Evolutionary conservation across 2,888 invertebrate genomes (phyloP), one percentile per base, ranked within the genome.

Genomic region (Mesorhabditis spiculigera): DNA sequence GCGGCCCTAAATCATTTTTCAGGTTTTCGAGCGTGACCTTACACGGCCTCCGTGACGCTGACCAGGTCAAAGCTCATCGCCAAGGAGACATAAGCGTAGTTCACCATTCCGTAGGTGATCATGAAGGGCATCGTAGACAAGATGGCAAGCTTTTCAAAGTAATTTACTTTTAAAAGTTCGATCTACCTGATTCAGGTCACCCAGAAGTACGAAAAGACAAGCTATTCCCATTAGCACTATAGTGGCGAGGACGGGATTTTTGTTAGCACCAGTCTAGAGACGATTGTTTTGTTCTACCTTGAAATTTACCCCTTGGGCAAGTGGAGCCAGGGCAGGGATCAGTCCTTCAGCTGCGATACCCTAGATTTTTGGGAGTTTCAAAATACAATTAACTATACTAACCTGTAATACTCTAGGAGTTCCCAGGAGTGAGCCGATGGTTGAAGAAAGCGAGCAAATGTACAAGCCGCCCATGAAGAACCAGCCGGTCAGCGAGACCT

Each of bases 61-160:
- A 73, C 78, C 86, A 93, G 91, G 89, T 95, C 95, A 88, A 93
- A 94, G 67, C 94, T 94, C 90, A 95, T 95, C 71, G 95, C 95
- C 80, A 97, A 90, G 66, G 94, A 93, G 88, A 97, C 96, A 87
- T 97, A 96, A 70, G 95, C 73, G 87, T 96, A 97, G 88, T 95
- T 94, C 85, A 96, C 92, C 85, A 93, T 92, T 73, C 95, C 94
- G 86, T 96, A 97, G 5, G 95, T 95, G 86, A 96, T 82, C 85
- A 97, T 90, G 88, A 95, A 97, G 73, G 96, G 95, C 92, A 96
- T 95, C 43, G 96, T 95, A 75, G 96, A 95, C 75, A 97, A 93
- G 72, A 95, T 95, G 68, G 95, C 96, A 72, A 96, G 90, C 69
- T 80, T 74, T 16, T 63, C 10, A 63, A 63, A 63, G 13, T n/a